Evolutionary conservation across 2,797 vertebrate species (phyloP), one percentile per base, ranked within the genome.

Genomic region (Discoglossus pictus): DNA sequence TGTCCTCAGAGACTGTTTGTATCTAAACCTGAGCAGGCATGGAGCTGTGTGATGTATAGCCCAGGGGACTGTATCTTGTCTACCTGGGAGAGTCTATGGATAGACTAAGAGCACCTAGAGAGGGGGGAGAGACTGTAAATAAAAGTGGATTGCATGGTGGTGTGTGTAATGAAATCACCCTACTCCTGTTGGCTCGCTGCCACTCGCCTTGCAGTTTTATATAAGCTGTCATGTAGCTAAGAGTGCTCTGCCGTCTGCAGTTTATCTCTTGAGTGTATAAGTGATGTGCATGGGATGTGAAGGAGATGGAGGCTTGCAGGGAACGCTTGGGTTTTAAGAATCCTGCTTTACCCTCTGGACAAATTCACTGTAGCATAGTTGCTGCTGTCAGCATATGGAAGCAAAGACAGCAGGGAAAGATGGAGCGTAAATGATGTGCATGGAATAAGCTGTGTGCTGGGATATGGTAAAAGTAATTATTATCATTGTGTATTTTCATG

Each of bases 251-350:
- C 58, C 13, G 50, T 54, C 56, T 68, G 50, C 48, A 68, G 48
- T 61, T 68, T 54, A 61, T 61, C 38, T 53, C 48, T 15, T 25
- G 48, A 61, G 66, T 68, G 66, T 60, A 53, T 60, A 68, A 61
- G 50, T 68, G 66, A 68, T 68, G 58, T 61, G 58, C 58, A 61
- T 47, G 24, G 48, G 50, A 61, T 68, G 48, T 54, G 66, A 68
- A 68, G 44, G 40, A 61, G 56, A 61, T 61, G 27, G 66, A 52
- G 17, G 27, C 38, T 54, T 61, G 48, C 48, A 61, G 48, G 66
- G 16, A 54, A 13, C 7, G 24, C 13, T 61, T 52, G 11, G 20
- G 36, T 68, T 61, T 68, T 44, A 52, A 42, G 65, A 44, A 68
- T 34, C 20, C 20, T 24, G 52, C 9, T 47, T 56, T 65, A 65